Conservation (phyloP, 2,113 vertebrate species). For the Aegithalos caudatus region DNA sequence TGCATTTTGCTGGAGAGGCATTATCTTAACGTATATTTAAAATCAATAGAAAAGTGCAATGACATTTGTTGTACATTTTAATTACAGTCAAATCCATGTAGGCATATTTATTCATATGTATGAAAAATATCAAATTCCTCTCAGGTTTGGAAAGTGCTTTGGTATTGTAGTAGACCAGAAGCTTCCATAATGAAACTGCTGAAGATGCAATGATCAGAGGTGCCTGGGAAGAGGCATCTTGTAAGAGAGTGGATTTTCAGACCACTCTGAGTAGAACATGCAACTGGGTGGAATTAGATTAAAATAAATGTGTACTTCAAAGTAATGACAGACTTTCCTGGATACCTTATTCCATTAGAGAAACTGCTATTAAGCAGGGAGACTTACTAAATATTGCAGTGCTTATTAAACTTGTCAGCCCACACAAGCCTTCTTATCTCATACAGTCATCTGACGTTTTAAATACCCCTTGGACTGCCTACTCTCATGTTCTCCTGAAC, state of each 20-base stretch:
- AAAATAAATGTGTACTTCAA: neutral
- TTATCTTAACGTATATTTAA: neutral
- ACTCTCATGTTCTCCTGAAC: neutral
- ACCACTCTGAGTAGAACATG: neutral
- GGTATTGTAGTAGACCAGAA: neutral
- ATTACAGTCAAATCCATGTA: neutral
- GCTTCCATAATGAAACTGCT: neutral
- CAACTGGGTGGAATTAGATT: neutral
- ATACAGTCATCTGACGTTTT: neutral
- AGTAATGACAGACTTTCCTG: neutral
- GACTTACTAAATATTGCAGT: neutral
- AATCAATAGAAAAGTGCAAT: neutral
- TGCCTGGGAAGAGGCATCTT: neutral
- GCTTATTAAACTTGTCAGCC: conserved; percentile 10
- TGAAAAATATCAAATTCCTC: neutral
- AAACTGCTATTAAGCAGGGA: neutral
- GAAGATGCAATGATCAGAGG: neutral
- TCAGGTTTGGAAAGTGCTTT: neutral
- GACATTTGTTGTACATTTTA: neutral
- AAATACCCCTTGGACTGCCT: conserved; percentile 3
- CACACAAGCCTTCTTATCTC: neutral
- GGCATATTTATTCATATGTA: neutral
- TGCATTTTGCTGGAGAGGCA: neutral
- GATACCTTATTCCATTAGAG: neutral
- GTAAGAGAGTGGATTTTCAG: neutral